Conservation (phyloP, 2,113 vertebrate species). For the Campylomormyrus numenius region DNA sequence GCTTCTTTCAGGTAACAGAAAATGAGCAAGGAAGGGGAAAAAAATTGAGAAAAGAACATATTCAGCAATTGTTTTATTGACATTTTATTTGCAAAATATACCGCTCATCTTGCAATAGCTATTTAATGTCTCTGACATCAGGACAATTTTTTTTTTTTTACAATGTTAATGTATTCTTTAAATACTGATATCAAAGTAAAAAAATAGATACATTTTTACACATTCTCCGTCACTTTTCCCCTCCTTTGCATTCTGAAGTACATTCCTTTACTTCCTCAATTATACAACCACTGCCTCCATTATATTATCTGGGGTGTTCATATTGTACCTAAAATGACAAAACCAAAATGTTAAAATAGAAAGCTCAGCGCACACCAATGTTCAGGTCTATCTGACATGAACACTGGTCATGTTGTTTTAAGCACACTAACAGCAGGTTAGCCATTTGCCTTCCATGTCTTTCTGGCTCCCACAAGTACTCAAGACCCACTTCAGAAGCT, state of each 20-base stretch:
- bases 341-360: slow-evolving; percentile 18
- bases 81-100: slow-evolving; percentile 20
- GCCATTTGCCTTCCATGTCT: not conserved
- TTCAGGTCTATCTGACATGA: not conserved
- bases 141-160: not conserved
- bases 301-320: slow-evolving; percentile 31
- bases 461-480: not conserved
- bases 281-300: slow-evolving; percentile 29
- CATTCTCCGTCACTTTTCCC: slow-evolving; percentile 13
- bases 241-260: slow-evolving; percentile 22
- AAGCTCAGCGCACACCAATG: not conserved
- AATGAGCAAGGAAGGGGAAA: not conserved
- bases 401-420: not conserved
- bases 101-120: not conserved
- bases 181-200: slow-evolving; percentile 13
- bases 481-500: not conserved
- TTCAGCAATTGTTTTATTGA: slow-evolving; percentile 22
- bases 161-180: not conserved
- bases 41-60: slow-evolving; percentile 4
- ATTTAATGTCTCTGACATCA: slow-evolving; percentile 8
- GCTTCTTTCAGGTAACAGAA: not conserved
- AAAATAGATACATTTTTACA: slow-evolving; percentile 19
- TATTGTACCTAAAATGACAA: slow-evolving; percentile 34
- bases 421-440: not conserved
- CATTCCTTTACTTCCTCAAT: slow-evolving; percentile 26